Evolutionary conservation across 2,797 vertebrate genomes (phyloP).

Genomic region (Crypturellus tataupa): DNA sequence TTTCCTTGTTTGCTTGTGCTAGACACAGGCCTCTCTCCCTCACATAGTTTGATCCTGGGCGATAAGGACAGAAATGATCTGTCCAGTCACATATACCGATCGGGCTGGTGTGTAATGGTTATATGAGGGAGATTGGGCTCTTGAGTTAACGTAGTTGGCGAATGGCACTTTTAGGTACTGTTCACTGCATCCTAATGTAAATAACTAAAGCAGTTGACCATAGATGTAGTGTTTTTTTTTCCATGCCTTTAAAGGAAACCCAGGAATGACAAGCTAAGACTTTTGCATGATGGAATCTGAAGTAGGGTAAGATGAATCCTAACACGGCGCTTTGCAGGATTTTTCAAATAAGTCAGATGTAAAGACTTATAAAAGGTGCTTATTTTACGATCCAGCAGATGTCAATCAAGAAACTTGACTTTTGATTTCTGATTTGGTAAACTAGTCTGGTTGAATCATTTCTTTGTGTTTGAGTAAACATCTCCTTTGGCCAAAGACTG

Average conservation of each 20-base stretch:
- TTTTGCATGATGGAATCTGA: not conserved
- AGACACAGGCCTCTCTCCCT: rapidly evolving
- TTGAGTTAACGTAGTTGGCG: not conserved
- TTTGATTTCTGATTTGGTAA: not conserved
- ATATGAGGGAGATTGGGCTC: not conserved
- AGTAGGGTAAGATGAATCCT: not conserved
- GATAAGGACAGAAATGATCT: not conserved
- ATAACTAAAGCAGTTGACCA: not conserved
- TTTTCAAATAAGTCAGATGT: not conserved
- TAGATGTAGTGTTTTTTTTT: not conserved
- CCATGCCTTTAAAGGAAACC: not conserved
- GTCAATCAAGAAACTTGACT: not conserved
- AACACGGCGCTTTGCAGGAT: rapidly evolving
- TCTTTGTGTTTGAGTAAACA: not conserved
- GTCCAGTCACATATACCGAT: not conserved
- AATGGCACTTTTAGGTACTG: not conserved
- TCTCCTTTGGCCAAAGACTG: not conserved
- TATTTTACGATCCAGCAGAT: not conserved
- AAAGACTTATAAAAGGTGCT: not conserved
- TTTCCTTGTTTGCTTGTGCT: not conserved
- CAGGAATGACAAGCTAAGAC: rapidly evolving
- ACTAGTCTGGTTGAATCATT: not conserved
- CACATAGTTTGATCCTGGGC: rapidly evolving
- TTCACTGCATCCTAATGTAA: not conserved
- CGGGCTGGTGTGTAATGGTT: not conserved